Evolutionary conservation across 2,113 vertebrate genomes (phyloP).

Genomic region (Protomyctophum bolini): DNA sequence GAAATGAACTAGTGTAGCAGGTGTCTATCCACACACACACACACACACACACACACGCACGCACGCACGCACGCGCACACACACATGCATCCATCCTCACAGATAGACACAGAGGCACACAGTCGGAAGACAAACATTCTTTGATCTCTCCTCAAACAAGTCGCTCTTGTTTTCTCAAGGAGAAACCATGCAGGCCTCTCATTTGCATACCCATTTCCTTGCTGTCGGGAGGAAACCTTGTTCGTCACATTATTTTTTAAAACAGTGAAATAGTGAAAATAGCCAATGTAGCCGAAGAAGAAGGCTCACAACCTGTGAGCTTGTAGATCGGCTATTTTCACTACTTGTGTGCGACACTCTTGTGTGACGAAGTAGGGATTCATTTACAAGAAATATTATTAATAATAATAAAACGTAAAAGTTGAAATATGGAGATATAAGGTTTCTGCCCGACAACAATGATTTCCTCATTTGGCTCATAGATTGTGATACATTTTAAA

Average conservation of each 20-base stretch:
- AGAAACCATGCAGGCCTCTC: constrained; percentile 41
- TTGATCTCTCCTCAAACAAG: constrained; percentile 64
- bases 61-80: not conserved
- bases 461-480: constrained; percentile 29
- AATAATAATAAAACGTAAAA: too few relatives aligned
- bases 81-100: constrained; percentile 16
- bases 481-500: constrained; percentile 43
- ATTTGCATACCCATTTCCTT: constrained; percentile 55
- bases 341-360: too few relatives aligned
- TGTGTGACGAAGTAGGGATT: too few relatives aligned
- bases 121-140: constrained; percentile 39
- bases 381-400: too few relatives aligned
- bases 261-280: too few relatives aligned
- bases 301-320: too few relatives aligned
- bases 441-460: too few relatives aligned
- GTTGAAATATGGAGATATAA: too few relatives aligned
- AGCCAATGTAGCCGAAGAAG: too few relatives aligned
- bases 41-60: not conserved
- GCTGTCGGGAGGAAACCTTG: too few relatives aligned
- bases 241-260: too few relatives aligned
- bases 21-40: constrained; percentile 13
- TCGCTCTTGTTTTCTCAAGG: constrained; percentile 47
- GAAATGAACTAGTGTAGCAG: constrained; percentile 38
- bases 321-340: too few relatives aligned
- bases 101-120: constrained; percentile 6